Evolutionary conservation across 2,888 invertebrate species (phyloP).

Genomic region (Portevinia maculata): DNA sequence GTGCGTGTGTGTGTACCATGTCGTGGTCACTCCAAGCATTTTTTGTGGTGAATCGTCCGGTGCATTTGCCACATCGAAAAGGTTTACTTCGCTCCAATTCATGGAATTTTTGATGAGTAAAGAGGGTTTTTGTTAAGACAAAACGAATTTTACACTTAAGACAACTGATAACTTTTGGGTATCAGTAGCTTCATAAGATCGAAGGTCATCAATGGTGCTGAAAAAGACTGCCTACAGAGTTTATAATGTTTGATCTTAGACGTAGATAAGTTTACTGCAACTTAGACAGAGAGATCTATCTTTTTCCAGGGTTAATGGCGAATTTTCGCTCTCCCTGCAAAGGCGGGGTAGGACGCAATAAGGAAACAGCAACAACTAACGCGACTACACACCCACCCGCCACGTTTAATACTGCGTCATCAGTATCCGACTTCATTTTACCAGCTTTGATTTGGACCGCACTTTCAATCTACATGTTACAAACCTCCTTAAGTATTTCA

Average conservation of each 20-base stretch:
- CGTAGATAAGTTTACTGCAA: conserved; percentile 18
- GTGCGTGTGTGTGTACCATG: conserved; percentile 5
- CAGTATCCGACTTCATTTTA: too few species aligned
- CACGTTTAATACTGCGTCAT: too few species aligned
- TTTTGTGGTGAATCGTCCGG: conserved; percentile 12
- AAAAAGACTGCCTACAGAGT: conserved; percentile 16
- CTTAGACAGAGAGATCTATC: conserved; percentile 24
- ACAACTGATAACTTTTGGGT: background rate
- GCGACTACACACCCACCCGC: too few species aligned
- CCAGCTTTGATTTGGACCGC: too few species aligned
- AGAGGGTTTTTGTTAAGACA: background rate
- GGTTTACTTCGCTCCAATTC: background rate
- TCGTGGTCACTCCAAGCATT: conserved; percentile 8
- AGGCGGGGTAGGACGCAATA: background rate
- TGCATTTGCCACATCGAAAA: conserved; percentile 25
- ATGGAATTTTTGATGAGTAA: background rate
- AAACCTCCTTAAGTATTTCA: too few species aligned
- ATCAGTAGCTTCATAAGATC: conserved; percentile 17
- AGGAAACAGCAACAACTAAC: too few species aligned
- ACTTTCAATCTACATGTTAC: too few species aligned
- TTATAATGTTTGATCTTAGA: background rate
- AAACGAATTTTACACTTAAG: background rate
- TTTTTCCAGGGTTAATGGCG: background rate
- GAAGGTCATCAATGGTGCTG: conserved; percentile 24
- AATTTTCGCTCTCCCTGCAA: background rate